A percentile compares a stretch with the other conserved stretches of the same genome.
phyloP scores from a whole-genome alignment of 1,140 invertebrate genomes.

The Drosophila suzukii region DNA sequence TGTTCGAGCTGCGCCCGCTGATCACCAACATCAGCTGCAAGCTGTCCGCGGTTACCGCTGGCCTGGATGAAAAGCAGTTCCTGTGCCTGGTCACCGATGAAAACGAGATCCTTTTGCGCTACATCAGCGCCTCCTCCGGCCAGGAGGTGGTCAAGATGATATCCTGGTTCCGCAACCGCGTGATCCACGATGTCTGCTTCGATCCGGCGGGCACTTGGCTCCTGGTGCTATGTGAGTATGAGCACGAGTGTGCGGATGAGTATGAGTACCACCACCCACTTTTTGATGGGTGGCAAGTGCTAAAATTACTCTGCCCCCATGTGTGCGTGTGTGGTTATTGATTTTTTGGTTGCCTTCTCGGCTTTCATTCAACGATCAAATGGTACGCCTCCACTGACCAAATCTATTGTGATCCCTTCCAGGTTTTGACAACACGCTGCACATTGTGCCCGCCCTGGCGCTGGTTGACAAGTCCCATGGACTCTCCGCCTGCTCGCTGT shows the following conservation, averaged over 20 bases:
- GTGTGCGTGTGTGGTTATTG: slow-evolving; percentile 58
- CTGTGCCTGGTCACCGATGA: slow-evolving; percentile 80
- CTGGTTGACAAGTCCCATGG: slow-evolving; percentile 65
- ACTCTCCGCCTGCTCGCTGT: slow-evolving; percentile 55
- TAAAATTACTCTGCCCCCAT: slow-evolving; percentile 61
- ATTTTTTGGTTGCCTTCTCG: slow-evolving; percentile 65
- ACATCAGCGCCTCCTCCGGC: slow-evolving; percentile 75
- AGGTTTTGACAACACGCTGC: slow-evolving; percentile 84
- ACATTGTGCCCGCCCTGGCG: slow-evolving; percentile 80
- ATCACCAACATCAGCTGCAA: slow-evolving; percentile 83
- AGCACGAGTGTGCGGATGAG: background rate
- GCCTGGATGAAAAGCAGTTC: slow-evolving; percentile 76
- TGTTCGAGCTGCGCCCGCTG: slow-evolving; percentile 78
- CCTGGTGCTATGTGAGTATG: slow-evolving; percentile 86
- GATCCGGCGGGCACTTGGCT: slow-evolving; percentile 89
- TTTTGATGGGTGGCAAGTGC: slow-evolving; percentile 10
- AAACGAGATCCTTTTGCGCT: slow-evolving; percentile 83
- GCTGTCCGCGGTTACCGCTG: slow-evolving; percentile 72
- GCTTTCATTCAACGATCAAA: slow-evolving; percentile 53
- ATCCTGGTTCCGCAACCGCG: slow-evolving; percentile 88
- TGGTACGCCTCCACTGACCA: slow-evolving; percentile 20
- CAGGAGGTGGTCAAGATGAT: slow-evolving; percentile 87
- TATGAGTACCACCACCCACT: slow-evolving; percentile 4
- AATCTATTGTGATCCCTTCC: slow-evolving; percentile 25
- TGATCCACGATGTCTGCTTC: slow-evolving; percentile 88